These are phyloP conservation scores for Nephrotoma flavescens DNA, from an alignment of 2,888 invertebrate genomes.

Conservation along the genomic window DNA sequence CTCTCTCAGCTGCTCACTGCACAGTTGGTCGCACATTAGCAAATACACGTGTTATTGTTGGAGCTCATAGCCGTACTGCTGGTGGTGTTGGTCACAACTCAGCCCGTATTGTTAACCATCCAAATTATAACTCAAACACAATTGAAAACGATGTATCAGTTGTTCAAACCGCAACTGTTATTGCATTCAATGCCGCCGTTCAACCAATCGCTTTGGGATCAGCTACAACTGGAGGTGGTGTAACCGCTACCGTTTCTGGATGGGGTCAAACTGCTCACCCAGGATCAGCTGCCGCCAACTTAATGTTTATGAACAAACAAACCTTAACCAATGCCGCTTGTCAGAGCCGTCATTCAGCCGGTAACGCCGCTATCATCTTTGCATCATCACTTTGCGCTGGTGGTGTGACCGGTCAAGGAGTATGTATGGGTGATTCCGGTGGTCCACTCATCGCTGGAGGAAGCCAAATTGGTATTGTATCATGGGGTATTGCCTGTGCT, in stretches of 20 bases:
- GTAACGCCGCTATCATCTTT: conserved; percentile 27
- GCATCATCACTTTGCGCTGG: neutral
- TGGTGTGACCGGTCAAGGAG: conserved; percentile 14
- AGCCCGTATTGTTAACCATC: conserved; percentile 8
- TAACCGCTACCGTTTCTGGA: neutral
- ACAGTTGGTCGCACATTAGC: neutral
- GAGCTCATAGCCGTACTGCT: neutral
- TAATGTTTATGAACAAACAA: neutral
- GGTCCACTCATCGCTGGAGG: conserved; percentile 26
- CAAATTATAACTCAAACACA: conserved; percentile 4
- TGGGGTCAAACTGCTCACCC: conserved; percentile 10
- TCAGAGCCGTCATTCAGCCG: conserved; percentile 1
- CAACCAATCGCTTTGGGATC: conserved; percentile 2
- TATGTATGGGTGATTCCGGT: conserved; percentile 27
- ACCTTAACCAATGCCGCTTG: conserved; percentile 9
- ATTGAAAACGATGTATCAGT: conserved; percentile 8
- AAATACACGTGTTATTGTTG: neutral
- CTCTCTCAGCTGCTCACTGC: neutral
- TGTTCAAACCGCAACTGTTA: conserved; percentile 2
- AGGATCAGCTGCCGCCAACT: conserved; percentile 5
- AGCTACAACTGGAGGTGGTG: neutral
- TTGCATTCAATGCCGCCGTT: conserved; percentile 5
- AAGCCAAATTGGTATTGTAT: conserved; percentile 27
- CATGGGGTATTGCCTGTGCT: conserved; percentile 28
- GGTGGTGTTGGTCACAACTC: neutral